These are phyloP conservation scores for Pelusios castaneus DNA, from an alignment of 2,113 vertebrate genomes.

Conservation along the genomic window DNA sequence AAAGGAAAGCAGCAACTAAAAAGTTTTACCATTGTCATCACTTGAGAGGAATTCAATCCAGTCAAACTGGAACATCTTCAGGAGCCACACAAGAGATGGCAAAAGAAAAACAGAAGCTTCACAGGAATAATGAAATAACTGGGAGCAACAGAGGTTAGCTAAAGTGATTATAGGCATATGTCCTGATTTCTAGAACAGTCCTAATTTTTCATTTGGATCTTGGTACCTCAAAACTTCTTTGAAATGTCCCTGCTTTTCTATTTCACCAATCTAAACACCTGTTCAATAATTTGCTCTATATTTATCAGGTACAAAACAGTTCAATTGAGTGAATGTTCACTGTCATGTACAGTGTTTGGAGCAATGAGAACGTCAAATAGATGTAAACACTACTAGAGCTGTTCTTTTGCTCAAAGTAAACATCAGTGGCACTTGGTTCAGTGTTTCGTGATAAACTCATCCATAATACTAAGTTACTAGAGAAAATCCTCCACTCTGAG, in stretches of 20 bases:
- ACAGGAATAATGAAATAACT: background rate
- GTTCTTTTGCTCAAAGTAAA: background rate
- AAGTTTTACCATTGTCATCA: background rate
- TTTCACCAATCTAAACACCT: background rate
- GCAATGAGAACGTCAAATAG: background rate
- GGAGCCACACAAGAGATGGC: background rate
- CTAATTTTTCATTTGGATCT: background rate
- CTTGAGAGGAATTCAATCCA: background rate
- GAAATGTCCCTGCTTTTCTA: background rate
- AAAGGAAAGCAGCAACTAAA: background rate
- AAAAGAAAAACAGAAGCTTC: background rate
- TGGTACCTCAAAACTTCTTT: background rate
- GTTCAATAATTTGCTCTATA: background rate
- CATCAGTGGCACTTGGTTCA: background rate
- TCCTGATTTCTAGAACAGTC: background rate
- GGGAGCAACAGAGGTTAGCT: background rate
- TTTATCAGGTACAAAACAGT: background rate
- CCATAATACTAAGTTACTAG: background rate
- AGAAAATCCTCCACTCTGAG: background rate
- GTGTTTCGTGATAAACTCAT: background rate
- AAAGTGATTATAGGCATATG: background rate
- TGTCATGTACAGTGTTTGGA: background rate
- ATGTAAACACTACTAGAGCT: background rate
- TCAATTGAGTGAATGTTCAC: background rate
- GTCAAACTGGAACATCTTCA: background rate